A percentile compares a stretch with the other conserved stretches of the same genome.
phyloP scores from a whole-genome alignment of 1,140 invertebrate species.

The Chymomyza costata region DNA sequence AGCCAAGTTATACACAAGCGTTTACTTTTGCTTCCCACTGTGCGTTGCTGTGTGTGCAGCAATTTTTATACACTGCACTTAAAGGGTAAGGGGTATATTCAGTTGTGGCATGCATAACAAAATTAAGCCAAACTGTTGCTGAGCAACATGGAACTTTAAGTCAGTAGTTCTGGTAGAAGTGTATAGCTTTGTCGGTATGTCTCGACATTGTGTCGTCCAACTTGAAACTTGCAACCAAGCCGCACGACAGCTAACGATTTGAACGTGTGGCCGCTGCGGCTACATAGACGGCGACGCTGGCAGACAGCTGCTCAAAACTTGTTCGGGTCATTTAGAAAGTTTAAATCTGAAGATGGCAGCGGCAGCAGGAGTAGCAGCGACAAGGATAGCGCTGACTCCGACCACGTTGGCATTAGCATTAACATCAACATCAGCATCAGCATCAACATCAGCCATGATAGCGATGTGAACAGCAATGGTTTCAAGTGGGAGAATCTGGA shows the following conservation, averaged over 20 bases:
- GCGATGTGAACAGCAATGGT: no score
- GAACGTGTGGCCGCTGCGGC: constrained; percentile 10
- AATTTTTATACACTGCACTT: no score
- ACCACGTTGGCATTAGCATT: constrained; percentile 28
- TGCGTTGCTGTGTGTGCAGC: no score
- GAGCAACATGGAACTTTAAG: no score
- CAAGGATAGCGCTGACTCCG: constrained; percentile 20
- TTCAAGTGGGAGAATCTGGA: no score
- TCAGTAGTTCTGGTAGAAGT: no score
- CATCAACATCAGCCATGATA: constrained; percentile 29
- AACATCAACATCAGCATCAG: constrained; percentile 17
- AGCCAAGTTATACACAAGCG: constrained; percentile 32
- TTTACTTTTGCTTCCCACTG: constrained; percentile 26
- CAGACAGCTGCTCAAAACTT: constrained; percentile 67
- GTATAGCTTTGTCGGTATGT: no score
- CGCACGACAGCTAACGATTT: not conserved
- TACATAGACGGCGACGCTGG: not conserved
- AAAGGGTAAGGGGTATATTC: no score
- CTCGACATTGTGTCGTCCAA: no score
- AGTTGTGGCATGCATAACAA: no score
- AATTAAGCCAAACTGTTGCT: no score
- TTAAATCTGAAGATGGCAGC: constrained; percentile 55
- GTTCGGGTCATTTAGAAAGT: constrained; percentile 67
- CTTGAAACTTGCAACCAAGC: constrained; percentile 37
- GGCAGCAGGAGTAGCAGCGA: constrained; percentile 29